Conservation (phyloP, 2,797 vertebrate species). For the Lycodopsis pacificus region DNA sequence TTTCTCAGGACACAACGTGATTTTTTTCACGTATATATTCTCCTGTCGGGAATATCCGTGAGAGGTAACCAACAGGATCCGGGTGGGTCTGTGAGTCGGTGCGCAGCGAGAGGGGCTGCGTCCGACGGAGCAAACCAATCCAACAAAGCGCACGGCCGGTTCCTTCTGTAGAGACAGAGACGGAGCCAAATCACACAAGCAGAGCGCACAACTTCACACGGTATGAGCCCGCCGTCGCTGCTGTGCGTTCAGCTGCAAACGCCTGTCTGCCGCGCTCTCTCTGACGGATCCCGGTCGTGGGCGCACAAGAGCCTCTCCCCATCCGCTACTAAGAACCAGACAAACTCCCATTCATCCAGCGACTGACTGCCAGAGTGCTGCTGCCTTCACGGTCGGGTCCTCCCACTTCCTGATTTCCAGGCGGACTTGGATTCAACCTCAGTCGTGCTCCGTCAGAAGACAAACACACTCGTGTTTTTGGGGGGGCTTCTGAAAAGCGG, state of each 20-base stretch:
- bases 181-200: conserved; percentile 46
- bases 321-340: conserved; percentile 73
- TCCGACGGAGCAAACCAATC: conserved; percentile 74
- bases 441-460: conserved; percentile 60
- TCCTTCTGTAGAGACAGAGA: conserved; percentile 45
- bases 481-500: conserved; percentile 54
- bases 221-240: conserved; percentile 26
- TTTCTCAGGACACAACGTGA: conserved; percentile 27
- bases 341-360: conserved; percentile 85
- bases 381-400: conserved; percentile 72
- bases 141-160: conserved; percentile 76
- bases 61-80: conserved; percentile 65
- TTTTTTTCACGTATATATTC: conserved; percentile 60
- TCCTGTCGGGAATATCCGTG: conserved; percentile 76
- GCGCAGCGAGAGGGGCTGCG: conserved; percentile 64
- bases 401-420: conserved; percentile 85
- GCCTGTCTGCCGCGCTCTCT: conserved; percentile 54
- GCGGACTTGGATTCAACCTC: conserved; percentile 72
- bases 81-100: conserved; percentile 61
- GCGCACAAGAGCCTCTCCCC: conserved; percentile 69
- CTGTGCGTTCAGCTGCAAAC: conserved; percentile 44
- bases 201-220: conserved; percentile 45
- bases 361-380: conserved; percentile 62
- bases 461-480: conserved; percentile 56
- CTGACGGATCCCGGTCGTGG: conserved; percentile 63